Conservation (phyloP, 2,113 vertebrate genomes). For the Megatriorchis doriae region DNA sequence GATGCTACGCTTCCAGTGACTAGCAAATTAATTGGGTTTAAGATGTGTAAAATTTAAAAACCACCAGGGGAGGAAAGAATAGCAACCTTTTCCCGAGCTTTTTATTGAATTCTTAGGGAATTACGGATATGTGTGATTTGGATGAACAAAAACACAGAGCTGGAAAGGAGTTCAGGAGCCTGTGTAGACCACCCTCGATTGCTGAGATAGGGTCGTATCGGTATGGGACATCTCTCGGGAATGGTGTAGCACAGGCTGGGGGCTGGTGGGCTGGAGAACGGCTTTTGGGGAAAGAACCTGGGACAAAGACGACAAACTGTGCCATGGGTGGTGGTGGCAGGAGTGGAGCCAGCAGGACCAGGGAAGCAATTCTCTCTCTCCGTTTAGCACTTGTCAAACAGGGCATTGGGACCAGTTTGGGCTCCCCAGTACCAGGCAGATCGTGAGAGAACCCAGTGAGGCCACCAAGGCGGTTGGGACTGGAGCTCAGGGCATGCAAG, state of each 20-base stretch:
- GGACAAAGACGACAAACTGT: not conserved
- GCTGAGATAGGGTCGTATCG: not conserved
- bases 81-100: not conserved
- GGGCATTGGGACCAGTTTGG: not conserved
- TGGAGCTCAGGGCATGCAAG: not conserved
- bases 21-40: not conserved
- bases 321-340: not conserved
- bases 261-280: not conserved
- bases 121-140: not conserved
- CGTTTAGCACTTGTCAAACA: not conserved
- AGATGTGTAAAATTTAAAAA: constrained; percentile 8
- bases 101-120: not conserved
- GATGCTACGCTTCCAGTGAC: not conserved
- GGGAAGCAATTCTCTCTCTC: not conserved
- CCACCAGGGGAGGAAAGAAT: not conserved
- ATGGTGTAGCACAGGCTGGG: not conserved
- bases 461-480: not conserved
- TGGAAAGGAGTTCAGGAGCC: not conserved
- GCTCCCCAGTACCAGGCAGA: not conserved
- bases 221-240: not conserved
- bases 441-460: not conserved
- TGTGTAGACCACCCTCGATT: not conserved
- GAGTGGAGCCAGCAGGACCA: not conserved
- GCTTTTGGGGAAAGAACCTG: not conserved
- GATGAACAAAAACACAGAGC: not conserved